phyloP scores from a whole-genome alignment of 1,140 invertebrate genomes.

The Caenorhabditis latens region DNA sequence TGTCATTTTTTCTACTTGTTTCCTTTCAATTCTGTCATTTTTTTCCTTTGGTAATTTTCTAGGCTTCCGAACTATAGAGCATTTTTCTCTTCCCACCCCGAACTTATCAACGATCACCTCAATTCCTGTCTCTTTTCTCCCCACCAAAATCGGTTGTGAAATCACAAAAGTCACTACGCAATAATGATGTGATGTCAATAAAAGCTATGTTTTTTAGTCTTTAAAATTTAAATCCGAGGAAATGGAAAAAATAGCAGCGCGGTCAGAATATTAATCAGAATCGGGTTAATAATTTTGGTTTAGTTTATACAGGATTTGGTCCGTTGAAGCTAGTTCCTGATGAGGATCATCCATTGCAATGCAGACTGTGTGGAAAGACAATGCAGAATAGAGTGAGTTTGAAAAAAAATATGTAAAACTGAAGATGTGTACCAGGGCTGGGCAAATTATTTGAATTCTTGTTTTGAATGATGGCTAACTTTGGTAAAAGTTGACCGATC shows the following conservation, averaged over 20 bases:
- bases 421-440: no score
- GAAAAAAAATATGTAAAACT: background rate
- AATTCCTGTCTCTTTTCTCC: background rate
- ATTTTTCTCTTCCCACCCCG: background rate
- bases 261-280: background rate
- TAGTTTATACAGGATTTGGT: background rate
- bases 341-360: slow-evolving; percentile 70
- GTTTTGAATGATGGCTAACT: no score
- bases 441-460: no score
- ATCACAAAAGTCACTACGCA: background rate
- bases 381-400: slow-evolving; percentile 70
- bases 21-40: background rate
- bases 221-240: background rate
- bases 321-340: slow-evolving; percentile 45
- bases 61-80: no score
- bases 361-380: slow-evolving; percentile 73
- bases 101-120: background rate
- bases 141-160: slow-evolving; percentile 34
- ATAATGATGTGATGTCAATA: slow-evolving; percentile 14
- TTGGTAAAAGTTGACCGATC: no score
- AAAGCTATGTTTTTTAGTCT: background rate
- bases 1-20: background rate
- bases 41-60: background rate
- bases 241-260: background rate
- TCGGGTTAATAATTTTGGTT: no score